Base-by-base conservation (phyloP, 2,888 invertebrate species). In the Xylophagus ater region DNA sequence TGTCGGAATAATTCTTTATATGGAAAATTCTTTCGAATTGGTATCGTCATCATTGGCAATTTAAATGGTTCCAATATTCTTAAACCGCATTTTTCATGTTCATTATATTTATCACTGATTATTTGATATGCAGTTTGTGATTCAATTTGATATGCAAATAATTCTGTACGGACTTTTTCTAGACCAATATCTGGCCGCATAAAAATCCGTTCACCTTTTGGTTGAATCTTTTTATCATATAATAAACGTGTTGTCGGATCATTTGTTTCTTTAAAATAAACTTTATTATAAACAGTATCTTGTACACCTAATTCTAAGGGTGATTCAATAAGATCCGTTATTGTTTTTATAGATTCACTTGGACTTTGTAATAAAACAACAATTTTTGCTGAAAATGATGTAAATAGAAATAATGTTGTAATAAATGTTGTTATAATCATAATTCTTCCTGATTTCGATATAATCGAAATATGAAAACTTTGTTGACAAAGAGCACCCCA, bases 381-480 rank as follows among this genome's bases (percentile, higher is more conserved):
- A 46, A 77, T 71, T 59, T 74, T 76, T 15, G 76, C 76, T n/a
- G 76, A 74, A 58, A 74, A 77, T 2, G 76, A 72, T 4, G 76
- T 77, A 54, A 73, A 76, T 20, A 71, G 55, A 56, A 76, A 76
- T 32, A 76, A 56, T 1, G 73, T 66, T 2, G 71, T 60, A 34
- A 73, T 57, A 48, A 74, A 67, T 34, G 71, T 66, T 38, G 68
- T 67, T 47, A 76, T 69, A 49, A 76, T 67, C 33, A 71, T 67
- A 43, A 73, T 56, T 7, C 76, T 67, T 1, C 67, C 68, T 2
- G 74, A 72, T 31, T 63, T 50, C 50, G 69, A 62, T 10, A 54
- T 51, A 3, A 75, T 68, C 1, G 65, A 56, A 15, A 65, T 52
- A 53, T 70, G 62, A 48, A 68, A 71, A 6, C 76, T 75, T 64